Evolutionary conservation across 1,140 invertebrate genomes (phyloP), one percentile per base, ranked within the genome.

Genomic region (Pseudomyrmex pallidus): DNA sequence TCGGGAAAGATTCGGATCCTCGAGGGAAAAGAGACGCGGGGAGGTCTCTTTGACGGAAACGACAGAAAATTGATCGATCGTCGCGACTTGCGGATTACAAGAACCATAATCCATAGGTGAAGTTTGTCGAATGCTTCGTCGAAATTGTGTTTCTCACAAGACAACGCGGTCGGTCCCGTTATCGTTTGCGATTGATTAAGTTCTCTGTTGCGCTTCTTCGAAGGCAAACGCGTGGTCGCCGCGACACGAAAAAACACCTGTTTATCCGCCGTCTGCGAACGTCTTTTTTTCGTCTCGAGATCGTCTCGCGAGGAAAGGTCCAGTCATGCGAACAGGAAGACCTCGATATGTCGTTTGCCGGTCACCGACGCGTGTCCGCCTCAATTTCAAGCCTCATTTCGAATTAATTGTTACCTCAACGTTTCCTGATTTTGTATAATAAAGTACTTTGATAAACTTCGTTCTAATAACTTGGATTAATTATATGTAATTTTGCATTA

Each of bases 151-250:
- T 35, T 35, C 35, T 35, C 35, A 46, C 68, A 15, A 61, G 82
- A 86, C 76, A 86, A 87, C 87, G 82, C 87, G 54, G 2, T 20
- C 67, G 64, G 78, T 88, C 74, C 85, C 85, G 85, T 90, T 91
- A 90, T 91, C 90, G 77, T 87, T 84, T 54, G 86, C 77, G 70
- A 83, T 85, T 85, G 85, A 87, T 87, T 85, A 86, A 88, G 48
- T 87, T 35, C 76, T 63, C 52, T 46, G 83, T 77, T 77, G 85
- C 17, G 54, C 44, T 70, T 80, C 70, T 84, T 82, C 22, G 57
- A 35, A 9, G 46, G 35, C 7, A 35, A 35, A 35, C 74, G 61
- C 54, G 48, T 44, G 52, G 25, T 64, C 59, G 59, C 44, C 57
- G 48, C 66, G 52, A 68, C 61, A 62, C 77, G 67, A 54, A 87